These are phyloP conservation scores for Gobius niger DNA, from an alignment of 2,113 vertebrate species.

Conservation along the genomic window DNA sequence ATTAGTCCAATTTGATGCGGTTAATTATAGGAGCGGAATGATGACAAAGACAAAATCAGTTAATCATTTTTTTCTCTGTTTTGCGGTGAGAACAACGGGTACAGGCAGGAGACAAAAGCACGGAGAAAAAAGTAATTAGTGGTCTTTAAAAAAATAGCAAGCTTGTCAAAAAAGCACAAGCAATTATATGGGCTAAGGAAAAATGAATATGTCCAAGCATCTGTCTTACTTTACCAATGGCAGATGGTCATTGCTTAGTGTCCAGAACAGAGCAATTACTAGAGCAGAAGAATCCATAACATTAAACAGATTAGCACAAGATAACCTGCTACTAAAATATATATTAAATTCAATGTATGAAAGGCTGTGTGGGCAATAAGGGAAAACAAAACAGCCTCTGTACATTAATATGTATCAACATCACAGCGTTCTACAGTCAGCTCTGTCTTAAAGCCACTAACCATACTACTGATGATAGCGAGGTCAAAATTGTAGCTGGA, in stretches of 20 bases:
- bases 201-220: not conserved
- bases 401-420: too few species aligned
- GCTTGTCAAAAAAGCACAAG: constrained; percentile 1
- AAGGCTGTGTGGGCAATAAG: not conserved
- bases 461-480: too few species aligned
- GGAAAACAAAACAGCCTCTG: too few species aligned
- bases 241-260: not conserved
- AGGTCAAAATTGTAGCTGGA: too few species aligned
- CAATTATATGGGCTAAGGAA: not conserved
- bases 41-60: constrained; percentile 39
- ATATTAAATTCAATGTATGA: not conserved
- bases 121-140: not conserved
- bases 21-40: constrained; percentile 64
- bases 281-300: not conserved
- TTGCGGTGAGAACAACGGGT: constrained; percentile 17
- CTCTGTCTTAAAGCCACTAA: too few species aligned
- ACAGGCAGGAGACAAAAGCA: constrained; percentile 10
- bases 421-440: too few species aligned
- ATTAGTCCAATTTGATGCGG: constrained; percentile 65
- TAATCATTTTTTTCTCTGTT: constrained; percentile 29
- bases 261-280: not conserved
- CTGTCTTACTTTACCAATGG: not conserved
- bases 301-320: too few species aligned
- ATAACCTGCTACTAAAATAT: too few species aligned
- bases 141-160: constrained; percentile 2